Evolutionary conservation across 2,113 vertebrate genomes (phyloP).

Genomic region (Ceyx melanurus): DNA sequence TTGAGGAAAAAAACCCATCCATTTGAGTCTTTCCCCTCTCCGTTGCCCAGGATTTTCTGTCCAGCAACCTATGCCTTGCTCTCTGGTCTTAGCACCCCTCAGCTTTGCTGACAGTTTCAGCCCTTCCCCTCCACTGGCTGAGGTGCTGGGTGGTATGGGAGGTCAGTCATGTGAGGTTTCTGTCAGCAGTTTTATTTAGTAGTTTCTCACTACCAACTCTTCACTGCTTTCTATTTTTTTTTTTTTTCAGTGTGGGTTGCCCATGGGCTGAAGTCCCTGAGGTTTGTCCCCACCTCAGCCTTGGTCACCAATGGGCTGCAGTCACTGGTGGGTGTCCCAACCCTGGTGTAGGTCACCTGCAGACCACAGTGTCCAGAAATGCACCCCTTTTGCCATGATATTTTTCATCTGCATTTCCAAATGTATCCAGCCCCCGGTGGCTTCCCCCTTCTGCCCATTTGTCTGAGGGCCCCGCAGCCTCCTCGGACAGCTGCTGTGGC

Average conservation of each 20-base stretch:
- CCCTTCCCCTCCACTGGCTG: no score
- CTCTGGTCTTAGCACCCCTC: background rate
- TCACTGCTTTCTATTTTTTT: background rate
- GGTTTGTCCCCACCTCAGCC: accelerated
- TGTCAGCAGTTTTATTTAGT: background rate
- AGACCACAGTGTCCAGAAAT: accelerated
- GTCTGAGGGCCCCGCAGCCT: accelerated
- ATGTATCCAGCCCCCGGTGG: background rate
- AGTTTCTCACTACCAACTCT: background rate
- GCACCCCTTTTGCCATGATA: accelerated
- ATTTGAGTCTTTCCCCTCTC: accelerated
- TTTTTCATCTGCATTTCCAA: background rate
- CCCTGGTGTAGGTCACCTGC: background rate
- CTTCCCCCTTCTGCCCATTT: background rate
- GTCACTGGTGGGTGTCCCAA: background rate
- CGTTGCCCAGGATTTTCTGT: accelerated
- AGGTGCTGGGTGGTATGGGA: background rate
- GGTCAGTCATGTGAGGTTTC: accelerated
- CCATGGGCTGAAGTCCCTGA: accelerated
- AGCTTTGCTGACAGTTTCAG: accelerated
- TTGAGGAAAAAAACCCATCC: background rate
- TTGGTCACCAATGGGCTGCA: background rate
- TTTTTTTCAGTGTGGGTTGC: background rate
- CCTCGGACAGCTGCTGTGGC: background rate
- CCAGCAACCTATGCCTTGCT: accelerated